phyloP scores from a whole-genome alignment of 2,797 vertebrate species.

The Fundulus diaphanus region DNA sequence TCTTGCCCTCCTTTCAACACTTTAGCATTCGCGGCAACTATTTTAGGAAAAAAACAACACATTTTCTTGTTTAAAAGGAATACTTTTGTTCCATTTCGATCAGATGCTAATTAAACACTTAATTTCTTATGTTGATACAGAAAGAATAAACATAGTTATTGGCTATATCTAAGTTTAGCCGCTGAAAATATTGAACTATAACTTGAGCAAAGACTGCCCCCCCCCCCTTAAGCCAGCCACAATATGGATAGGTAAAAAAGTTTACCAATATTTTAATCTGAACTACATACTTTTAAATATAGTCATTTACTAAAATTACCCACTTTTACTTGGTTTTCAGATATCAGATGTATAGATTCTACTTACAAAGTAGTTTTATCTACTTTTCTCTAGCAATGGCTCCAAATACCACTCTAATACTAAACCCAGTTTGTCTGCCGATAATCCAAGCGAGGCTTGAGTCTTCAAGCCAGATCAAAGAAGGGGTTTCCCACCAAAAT shows the following conservation, averaged over 20 bases:
- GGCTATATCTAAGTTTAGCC: not conserved
- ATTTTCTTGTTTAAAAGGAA: not conserved
- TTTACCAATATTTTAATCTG: not conserved
- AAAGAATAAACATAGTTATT: not conserved
- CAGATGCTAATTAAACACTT: not conserved
- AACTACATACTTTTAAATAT: not conserved
- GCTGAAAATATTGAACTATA: not conserved
- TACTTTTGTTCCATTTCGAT: not conserved
- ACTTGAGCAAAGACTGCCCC: not conserved
- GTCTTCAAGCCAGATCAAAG: not conserved
- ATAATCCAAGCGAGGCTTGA: not conserved
- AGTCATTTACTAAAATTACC: not conserved
- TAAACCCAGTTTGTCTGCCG: too few species aligned
- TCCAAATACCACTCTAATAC: not conserved
- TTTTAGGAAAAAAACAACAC: slow-evolving; percentile 13
- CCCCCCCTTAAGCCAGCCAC: not conserved
- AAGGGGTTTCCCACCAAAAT: not conserved
- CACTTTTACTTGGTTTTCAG: too few species aligned
- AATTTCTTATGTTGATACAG: not conserved
- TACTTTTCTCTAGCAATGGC: not conserved
- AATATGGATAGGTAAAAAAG: not conserved
- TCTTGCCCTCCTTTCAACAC: not conserved
- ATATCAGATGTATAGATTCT: too few species aligned
- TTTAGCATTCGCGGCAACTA: not conserved
- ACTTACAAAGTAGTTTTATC: not conserved